These are phyloP conservation scores for Mionectes olivaceus DNA, from an alignment of 2,797 vertebrate genomes.

Conservation along the genomic window DNA sequence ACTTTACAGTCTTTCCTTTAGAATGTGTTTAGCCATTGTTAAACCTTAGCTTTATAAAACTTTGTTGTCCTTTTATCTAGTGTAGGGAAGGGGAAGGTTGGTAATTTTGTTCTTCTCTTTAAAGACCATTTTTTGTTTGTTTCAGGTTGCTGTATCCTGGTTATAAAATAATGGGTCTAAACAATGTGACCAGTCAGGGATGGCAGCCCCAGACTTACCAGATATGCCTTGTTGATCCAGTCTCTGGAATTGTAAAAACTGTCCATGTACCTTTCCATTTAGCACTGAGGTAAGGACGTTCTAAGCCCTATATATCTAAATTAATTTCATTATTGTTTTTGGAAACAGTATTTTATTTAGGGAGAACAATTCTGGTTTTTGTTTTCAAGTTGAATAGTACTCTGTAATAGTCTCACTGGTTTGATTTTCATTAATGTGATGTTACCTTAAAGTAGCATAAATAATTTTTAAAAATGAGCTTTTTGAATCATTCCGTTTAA, in stretches of 20 bases:
- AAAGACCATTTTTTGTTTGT: neutral
- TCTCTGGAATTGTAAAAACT: slow-evolving; percentile 87
- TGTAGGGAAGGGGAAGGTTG: neutral
- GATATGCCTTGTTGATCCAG: slow-evolving; percentile 93
- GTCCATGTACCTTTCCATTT: slow-evolving; percentile 95
- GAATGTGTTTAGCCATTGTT: neutral
- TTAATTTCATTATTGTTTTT: neutral
- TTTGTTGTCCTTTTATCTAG: neutral
- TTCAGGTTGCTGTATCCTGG: slow-evolving; percentile 92
- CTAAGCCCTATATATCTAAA: neutral
- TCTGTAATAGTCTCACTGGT: neutral
- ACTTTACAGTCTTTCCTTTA: neutral
- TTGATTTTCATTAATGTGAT: neutral
- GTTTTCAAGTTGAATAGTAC: neutral
- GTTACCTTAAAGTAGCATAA: neutral
- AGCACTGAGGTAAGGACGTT: slow-evolving; percentile 88
- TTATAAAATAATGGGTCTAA: slow-evolving; percentile 97
- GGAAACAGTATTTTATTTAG: neutral
- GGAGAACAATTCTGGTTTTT: neutral
- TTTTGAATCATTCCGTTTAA: neutral
- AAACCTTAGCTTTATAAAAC: neutral
- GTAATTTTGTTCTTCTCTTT: neutral
- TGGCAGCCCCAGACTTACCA: slow-evolving; percentile 97
- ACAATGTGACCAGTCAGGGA: slow-evolving; percentile 95
- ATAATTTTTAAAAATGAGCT: neutral